phyloP scores from a whole-genome alignment of 2,797 vertebrate genomes.

The Catamblyrhynchus diadema region DNA sequence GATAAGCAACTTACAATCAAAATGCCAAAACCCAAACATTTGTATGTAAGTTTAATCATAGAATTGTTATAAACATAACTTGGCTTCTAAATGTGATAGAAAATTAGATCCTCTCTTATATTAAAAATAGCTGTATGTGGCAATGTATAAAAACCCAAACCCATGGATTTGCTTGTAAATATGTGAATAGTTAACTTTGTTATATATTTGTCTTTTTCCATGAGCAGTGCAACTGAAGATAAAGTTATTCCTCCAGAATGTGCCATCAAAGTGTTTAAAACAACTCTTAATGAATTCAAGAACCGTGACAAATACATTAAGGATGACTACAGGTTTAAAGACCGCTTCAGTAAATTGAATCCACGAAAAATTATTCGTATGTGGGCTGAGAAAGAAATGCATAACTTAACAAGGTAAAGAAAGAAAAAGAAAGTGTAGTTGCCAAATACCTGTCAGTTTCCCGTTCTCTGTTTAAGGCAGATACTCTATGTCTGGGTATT shows the following conservation, averaged over 20 bases:
- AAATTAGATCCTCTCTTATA: background rate
- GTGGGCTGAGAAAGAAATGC: constrained; percentile 99
- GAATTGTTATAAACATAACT: background rate
- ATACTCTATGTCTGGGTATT: accelerated
- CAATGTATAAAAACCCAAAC: background rate
- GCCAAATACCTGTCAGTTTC: background rate
- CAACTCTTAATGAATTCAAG: constrained; percentile 96
- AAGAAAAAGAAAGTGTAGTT: background rate
- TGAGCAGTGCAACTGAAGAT: constrained; percentile 71
- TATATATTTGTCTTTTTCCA: background rate
- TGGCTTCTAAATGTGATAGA: background rate
- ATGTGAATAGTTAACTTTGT: background rate
- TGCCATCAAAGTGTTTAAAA: constrained; percentile 97
- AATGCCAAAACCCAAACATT: background rate
- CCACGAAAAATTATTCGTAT: constrained; percentile 95
- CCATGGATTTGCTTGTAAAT: background rate
- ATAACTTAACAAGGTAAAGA: constrained; percentile 89
- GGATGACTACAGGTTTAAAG: constrained; percentile 96
- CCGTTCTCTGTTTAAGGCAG: background rate
- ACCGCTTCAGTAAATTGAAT: constrained; percentile 97
- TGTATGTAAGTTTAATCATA: background rate
- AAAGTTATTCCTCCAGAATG: constrained; percentile 86
- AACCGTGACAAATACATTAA: constrained; percentile 97
- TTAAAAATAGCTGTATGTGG: background rate
- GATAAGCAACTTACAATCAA: background rate